Evolutionary conservation across 2,113 vertebrate species (phyloP), one percentile per base, ranked within the genome.

Genomic region (Thunnus thynnus): DNA sequence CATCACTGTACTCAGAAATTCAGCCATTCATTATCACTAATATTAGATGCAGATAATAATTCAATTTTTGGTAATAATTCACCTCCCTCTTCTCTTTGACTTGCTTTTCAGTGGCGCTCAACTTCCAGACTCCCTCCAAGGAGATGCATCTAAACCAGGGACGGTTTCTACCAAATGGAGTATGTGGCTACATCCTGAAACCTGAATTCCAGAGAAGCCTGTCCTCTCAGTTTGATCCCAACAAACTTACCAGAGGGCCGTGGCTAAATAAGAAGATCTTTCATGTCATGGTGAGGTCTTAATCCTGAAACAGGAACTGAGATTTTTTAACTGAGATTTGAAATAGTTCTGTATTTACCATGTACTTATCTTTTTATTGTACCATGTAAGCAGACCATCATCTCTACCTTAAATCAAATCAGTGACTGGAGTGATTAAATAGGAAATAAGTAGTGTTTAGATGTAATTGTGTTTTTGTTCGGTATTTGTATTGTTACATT

Each of bases 61-160:
- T 22, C 1, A 22, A 22, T 22, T 22, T 22, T 22, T 22, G 3
- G 0, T 27, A 41, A 41, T 41, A 41, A 41, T 54, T 83, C 46
- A 20, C 2, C 36, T 13, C 1, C 5, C 3, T 2, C 25, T 27
- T 78, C 1, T 17, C 20, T 71, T 32, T 51, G 74, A 13, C 16
- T 46, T 76, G 61, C 50, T 41, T 36, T 90, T 57, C 76, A 99
- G 98, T 99, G 95, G 97, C 98, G 8, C 83, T 99, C 60, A 99
- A 99, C 92, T 99, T 99, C 94, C 98, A 99, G 95, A 98, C 97
- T 1, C 94, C 94, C 10, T 91, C 93, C 67, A 92, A 95, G 51
- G 96, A 98, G 93, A 99, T 99, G 98, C 96, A 99, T 22, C 54
- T 99, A 63, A 97, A 99, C 86, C 97, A 98, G 91, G 98, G 97